Conservation (phyloP, 2,113 vertebrate genomes). For the Saguinus midas region DNA sequence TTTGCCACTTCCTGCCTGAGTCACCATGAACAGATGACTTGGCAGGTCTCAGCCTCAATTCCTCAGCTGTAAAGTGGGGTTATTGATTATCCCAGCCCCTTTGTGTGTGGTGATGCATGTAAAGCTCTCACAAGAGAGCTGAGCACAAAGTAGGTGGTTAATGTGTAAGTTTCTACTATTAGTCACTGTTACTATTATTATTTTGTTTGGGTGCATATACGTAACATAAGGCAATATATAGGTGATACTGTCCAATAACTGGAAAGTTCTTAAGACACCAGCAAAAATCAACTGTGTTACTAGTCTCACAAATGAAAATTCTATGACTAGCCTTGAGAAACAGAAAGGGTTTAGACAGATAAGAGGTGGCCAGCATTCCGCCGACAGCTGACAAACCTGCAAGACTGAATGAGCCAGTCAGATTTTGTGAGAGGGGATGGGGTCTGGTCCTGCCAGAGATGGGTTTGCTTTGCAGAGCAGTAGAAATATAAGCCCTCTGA, state of each 20-base stretch:
- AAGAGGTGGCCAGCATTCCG: not conserved
- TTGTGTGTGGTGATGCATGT: not conserved
- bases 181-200: not conserved
- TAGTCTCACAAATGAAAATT: not conserved
- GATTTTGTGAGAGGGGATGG: not conserved
- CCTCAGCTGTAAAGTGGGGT: not conserved
- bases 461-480: not conserved
- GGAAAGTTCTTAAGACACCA: not conserved
- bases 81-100: not conserved
- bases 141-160: not conserved
- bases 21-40: not conserved
- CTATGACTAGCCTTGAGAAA: not conserved
- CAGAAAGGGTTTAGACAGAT: not conserved
- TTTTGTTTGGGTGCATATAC: not conserved
- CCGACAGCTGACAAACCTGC: not conserved
- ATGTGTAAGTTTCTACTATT: not conserved
- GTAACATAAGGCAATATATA: not conserved
- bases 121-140: not conserved
- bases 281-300: not conserved
- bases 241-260: not conserved
- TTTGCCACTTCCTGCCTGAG: not conserved
- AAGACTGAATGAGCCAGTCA: not conserved
- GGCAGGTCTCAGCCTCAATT: not conserved
- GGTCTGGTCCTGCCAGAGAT: not conserved
- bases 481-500: not conserved